Evolutionary conservation across 2,113 vertebrate genomes (phyloP), one percentile per base, ranked within the genome.

Genomic region (Sinocyclocheilus maitianheensis): DNA sequence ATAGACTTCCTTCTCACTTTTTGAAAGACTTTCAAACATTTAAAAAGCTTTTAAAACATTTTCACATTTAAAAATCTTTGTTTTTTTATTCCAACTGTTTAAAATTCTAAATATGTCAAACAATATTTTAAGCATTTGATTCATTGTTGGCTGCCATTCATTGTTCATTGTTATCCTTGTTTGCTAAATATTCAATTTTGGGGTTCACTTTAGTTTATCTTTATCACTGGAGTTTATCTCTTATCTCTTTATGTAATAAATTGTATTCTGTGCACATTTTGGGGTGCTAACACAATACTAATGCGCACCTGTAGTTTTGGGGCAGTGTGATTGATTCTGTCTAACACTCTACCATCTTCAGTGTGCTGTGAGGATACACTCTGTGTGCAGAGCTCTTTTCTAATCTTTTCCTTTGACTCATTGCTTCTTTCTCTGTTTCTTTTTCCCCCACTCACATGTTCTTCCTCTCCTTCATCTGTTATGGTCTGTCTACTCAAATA

Each of bases 381-480:
- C 30, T 30, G 30, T 30, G 30, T 30, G 4, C 12, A 30, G 8
- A 65, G 37, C 20, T 13, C 26, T 37, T 80, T 26, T 75, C 62
- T 43, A 20, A 46, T 77, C n/a, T 74, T 16, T 30, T 55, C 30
- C 12, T 30, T 16, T 62, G n/a, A 20, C 24, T 81, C 62, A 12
- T 37, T 87, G 13, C 67, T 69, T 86, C 51, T 51, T 72, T 77
- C 26, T n/a, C 65, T 55, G 12, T 77, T 30, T 78, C 14, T 30
- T 30, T 34, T 77, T 85, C 84, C 65, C 86, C 13, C 75, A 16
- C 81, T 78, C 78, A 74, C 12, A 37, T 18, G 5, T 12, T 67
- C 43, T 58, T 77, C 76, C 30, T 83, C 16, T 69, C 13, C 22
- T 22, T 37, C 72, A 58, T 81, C 69, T 81, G 75, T 90, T 88